Conservation (phyloP, 2,797 vertebrate species). For the Aldrovandia affinis region DNA sequence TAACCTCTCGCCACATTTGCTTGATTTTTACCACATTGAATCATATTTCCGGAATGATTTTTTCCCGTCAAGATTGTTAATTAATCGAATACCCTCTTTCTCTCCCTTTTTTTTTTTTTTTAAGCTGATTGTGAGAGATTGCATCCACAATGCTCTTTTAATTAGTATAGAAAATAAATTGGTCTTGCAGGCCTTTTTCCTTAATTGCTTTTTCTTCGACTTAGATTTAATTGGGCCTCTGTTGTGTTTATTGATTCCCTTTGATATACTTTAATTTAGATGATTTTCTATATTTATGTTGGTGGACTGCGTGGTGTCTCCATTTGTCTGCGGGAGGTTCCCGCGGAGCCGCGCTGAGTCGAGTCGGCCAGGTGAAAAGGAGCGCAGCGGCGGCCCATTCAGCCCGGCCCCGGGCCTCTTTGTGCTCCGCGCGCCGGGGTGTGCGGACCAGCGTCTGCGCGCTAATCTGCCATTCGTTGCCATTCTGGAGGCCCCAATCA, state of each 20-base stretch:
- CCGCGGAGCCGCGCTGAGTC: not conserved
- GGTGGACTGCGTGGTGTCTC: constrained; percentile 14
- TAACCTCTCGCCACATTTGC: constrained; percentile 65
- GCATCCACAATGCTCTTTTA: constrained; percentile 79
- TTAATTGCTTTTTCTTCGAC: constrained; percentile 81
- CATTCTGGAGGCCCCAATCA: too few relatives aligned
- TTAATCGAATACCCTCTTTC: constrained; percentile 67
- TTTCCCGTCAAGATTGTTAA: constrained; percentile 58
- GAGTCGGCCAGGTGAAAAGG: not conserved
- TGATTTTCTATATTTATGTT: constrained; percentile 79
- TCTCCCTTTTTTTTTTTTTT: too few relatives aligned
- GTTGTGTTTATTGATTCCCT: constrained; percentile 82
- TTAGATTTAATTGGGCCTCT: constrained; percentile 79
- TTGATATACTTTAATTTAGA: constrained; percentile 81
- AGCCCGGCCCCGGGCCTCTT: not conserved
- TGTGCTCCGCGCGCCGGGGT: too few relatives aligned
- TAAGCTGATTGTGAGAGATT: constrained; percentile 80
- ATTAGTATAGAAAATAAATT: constrained; percentile 83
- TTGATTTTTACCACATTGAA: constrained; percentile 54
- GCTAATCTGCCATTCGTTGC: too few relatives aligned
- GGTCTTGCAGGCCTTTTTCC: constrained; percentile 77
- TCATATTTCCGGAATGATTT: constrained; percentile 38
- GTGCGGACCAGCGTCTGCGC: not conserved
- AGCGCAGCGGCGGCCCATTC: not conserved
- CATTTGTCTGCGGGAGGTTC: not conserved